Conservation (phyloP, 2,113 vertebrate genomes). For the Rhinopomastus cyanomelas region DNA sequence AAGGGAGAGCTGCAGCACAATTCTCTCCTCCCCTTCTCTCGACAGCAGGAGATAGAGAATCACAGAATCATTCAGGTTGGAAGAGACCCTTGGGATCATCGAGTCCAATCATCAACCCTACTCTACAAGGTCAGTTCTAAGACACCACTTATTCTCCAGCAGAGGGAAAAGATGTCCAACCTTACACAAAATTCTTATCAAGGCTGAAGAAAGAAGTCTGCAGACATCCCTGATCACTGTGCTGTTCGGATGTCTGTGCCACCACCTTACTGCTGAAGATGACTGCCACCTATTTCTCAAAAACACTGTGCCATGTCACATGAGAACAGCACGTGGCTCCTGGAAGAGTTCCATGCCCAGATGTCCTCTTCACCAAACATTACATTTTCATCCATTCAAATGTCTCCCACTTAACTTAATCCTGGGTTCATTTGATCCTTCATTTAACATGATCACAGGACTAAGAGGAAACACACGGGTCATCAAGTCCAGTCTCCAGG, state of each 20-base stretch:
- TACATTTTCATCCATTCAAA: slow-evolving; percentile 12
- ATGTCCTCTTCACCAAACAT: slow-evolving; percentile 39
- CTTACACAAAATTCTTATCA: not conserved
- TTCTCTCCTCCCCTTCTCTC: not conserved
- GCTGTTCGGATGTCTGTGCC: not conserved
- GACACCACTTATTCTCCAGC: not conserved
- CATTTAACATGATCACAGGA: slow-evolving; percentile 58
- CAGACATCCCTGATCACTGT: not conserved
- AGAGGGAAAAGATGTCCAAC: not conserved
- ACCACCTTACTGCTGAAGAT: not conserved
- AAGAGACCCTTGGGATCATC: no score
- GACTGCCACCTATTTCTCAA: not conserved
- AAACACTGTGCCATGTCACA: not conserved
- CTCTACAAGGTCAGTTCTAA: no score
- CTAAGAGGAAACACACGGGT: slow-evolving; percentile 42
- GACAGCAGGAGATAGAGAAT: not conserved
- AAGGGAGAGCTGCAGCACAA: not conserved
- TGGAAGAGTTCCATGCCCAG: slow-evolving; percentile 6
- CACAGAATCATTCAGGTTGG: no score
- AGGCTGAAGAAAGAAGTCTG: not conserved
- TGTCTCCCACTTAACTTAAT: slow-evolving; percentile 47
- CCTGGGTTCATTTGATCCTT: slow-evolving; percentile 50
- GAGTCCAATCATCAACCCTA: no score
- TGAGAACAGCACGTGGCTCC: not conserved
- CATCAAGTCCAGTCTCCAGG: slow-evolving; percentile 19